These are phyloP conservation scores for Holothuria scabra DNA, from an alignment of 53 echinoderm and acorn worm species.

Conservation along the genomic window DNA sequence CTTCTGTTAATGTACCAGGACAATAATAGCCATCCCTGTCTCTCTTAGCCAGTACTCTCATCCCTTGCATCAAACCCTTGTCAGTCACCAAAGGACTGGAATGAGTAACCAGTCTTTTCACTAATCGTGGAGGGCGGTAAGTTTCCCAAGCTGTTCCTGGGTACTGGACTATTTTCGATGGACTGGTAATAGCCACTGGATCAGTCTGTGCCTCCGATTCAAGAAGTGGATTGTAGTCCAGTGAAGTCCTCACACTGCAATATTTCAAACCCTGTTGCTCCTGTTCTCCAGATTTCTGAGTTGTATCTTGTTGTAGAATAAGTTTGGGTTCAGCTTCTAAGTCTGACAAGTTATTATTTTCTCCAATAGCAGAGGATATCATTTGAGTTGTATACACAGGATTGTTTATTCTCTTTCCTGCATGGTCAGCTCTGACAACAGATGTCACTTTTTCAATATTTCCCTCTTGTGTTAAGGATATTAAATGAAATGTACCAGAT, in stretches of 20 bases:
- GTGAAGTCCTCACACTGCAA: slow-evolving; percentile 86
- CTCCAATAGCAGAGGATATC: background rate
- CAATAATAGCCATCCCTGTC: slow-evolving; percentile 95
- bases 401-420: slow-evolving; percentile 45
- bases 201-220: slow-evolving; percentile 29
- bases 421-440: slow-evolving; percentile 66
- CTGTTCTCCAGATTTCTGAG: too few species aligned
- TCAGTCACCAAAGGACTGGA: slow-evolving; percentile 10
- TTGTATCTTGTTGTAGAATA: too few species aligned
- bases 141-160: slow-evolving; percentile 64
- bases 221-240: slow-evolving; percentile 76
- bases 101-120: slow-evolving; percentile 35
- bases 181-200: slow-evolving; percentile 30
- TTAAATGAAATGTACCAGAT: slow-evolving; percentile 84
- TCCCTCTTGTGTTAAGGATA: slow-evolving; percentile 77
- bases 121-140: slow-evolving; percentile 46
- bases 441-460: slow-evolving; percentile 73
- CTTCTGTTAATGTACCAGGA: slow-evolving; percentile 58
- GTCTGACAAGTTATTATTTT: too few species aligned
- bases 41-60: slow-evolving; percentile 82
- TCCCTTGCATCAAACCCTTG: slow-evolving; percentile 74
- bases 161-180: slow-evolving; percentile 51
- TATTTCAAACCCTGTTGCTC: slow-evolving; percentile 36
- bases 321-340: too few species aligned
- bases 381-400: slow-evolving; percentile 51